Conservation (phyloP, 2,113 vertebrate species). For the Syngnathoides biaculeatus region DNA sequence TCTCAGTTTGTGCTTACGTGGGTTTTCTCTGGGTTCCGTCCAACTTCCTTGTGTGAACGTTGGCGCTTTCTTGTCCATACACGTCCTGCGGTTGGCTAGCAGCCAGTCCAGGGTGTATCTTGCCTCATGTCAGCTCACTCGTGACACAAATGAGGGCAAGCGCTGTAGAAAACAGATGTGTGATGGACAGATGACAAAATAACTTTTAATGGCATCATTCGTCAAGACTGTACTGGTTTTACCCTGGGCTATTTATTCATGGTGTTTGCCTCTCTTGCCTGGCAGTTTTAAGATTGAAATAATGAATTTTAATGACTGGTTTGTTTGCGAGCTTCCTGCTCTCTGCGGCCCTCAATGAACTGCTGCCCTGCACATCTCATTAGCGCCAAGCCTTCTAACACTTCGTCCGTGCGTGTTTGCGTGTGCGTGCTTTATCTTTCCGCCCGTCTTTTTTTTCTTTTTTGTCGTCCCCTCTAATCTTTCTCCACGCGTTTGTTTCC, state of each 20-base stretch:
- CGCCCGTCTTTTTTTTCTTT: conserved; percentile 7
- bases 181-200: not conserved
- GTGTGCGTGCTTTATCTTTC: conserved; percentile 26
- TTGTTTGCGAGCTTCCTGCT: conserved; percentile 34
- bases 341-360: conserved; percentile 47
- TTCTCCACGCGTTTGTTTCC: conserved; percentile 24
- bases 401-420: conserved; percentile 22
- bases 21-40: too few species aligned
- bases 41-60: too few species aligned
- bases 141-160: too few species aligned
- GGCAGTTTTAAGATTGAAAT: conserved; percentile 7
- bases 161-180: not conserved
- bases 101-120: too few species aligned
- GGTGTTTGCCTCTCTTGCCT: not conserved
- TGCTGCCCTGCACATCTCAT: conserved; percentile 46
- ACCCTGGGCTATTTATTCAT: not conserved
- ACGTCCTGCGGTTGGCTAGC: too few species aligned
- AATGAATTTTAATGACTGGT: conserved; percentile 38
- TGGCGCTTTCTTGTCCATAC: too few species aligned
- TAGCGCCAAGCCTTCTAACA: conserved; percentile 29
- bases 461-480: conserved; percentile 11
- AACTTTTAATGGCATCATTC: not conserved
- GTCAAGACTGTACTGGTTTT: not conserved
- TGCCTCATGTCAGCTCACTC: too few species aligned
- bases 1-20: too few species aligned